phyloP scores from a whole-genome alignment of 2,888 invertebrate genomes.

The Cheilosia variabilis region DNA sequence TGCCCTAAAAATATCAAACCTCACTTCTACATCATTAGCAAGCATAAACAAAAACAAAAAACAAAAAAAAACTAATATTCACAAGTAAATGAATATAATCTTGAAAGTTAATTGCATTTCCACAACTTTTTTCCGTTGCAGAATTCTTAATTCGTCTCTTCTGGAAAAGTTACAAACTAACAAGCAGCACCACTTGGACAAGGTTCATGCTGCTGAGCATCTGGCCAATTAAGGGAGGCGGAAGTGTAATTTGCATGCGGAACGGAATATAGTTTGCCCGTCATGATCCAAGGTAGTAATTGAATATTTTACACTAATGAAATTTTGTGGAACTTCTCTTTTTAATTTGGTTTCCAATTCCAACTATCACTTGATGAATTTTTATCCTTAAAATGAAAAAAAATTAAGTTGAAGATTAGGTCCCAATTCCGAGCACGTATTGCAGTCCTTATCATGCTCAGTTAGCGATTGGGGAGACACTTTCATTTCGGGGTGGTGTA shows the following conservation, averaged over 20 bases:
- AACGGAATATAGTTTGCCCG: conserved; percentile 48
- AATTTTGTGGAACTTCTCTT: conserved; percentile 33
- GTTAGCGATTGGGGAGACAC: conserved; percentile 67
- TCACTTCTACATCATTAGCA: background rate
- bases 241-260: conserved; percentile 72
- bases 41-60: background rate
- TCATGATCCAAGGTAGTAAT: conserved; percentile 72
- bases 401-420: conserved; percentile 6
- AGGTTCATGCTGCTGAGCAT: conserved; percentile 34
- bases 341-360: conserved; percentile 18
- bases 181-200: background rate
- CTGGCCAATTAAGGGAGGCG: conserved; percentile 64
- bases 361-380: conserved; percentile 4
- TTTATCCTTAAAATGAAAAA: background rate
- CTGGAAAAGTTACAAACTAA: background rate
- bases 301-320: conserved; percentile 69
- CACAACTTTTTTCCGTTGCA: conserved; percentile 30
- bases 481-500: conserved; percentile 29
- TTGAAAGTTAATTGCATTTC: conserved; percentile 63
- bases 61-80: background rate
- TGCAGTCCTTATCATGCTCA: conserved; percentile 60
- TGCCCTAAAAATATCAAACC: background rate
- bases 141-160: conserved; percentile 33
- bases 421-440: conserved; percentile 61
- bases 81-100: conserved; percentile 25